These are phyloP conservation scores for Epinephelus lanceolatus DNA, from an alignment of 2,113 vertebrate species.

Conservation along the genomic window DNA sequence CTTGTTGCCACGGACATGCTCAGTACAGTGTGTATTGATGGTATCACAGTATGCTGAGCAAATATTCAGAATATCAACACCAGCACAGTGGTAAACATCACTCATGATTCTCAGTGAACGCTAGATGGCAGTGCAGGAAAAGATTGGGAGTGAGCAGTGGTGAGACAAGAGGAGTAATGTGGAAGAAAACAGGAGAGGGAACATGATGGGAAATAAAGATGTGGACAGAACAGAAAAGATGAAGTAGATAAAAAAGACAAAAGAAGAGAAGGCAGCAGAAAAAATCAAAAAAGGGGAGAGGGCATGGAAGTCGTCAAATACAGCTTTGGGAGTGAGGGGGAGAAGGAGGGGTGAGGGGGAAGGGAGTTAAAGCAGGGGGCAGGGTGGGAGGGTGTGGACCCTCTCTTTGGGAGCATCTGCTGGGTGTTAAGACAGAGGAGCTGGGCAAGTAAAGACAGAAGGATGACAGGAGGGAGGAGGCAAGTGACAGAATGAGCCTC, in stretches of 20 bases:
- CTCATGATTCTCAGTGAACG: slow-evolving; percentile 6
- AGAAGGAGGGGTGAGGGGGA: neutral
- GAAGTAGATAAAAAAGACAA: neutral
- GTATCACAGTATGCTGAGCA: neutral
- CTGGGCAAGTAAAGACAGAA: slow-evolving; percentile 8
- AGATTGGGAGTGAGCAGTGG: slow-evolving; percentile 21
- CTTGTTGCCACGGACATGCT: neutral
- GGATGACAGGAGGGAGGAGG: slow-evolving; percentile 48
- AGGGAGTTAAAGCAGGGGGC: slow-evolving; percentile 9
- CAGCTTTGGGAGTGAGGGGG: slow-evolving; percentile 6
- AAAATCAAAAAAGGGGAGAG: neutral
- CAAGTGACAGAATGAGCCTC: slow-evolving; percentile 42
- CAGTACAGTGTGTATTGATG: neutral
- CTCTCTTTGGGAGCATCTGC: slow-evolving; percentile 54
- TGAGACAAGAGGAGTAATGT: neutral
- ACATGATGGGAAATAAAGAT: slow-evolving; percentile 23
- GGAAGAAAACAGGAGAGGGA: neutral
- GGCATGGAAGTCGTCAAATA: neutral
- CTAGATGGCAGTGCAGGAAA: slow-evolving; percentile 70
- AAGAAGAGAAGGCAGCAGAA: neutral
- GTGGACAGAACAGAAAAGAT: neutral
- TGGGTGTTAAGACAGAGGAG: slow-evolving; percentile 46
- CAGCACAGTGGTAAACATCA: neutral
- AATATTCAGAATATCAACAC: neutral
- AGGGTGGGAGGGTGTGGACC: slow-evolving; percentile 31